A percentile compares a stretch with the other conserved stretches of the same genome.
Evolutionary conservation across 1,140 invertebrate genomes (phyloP).

Genomic region (Zaprionus ornatus): DNA sequence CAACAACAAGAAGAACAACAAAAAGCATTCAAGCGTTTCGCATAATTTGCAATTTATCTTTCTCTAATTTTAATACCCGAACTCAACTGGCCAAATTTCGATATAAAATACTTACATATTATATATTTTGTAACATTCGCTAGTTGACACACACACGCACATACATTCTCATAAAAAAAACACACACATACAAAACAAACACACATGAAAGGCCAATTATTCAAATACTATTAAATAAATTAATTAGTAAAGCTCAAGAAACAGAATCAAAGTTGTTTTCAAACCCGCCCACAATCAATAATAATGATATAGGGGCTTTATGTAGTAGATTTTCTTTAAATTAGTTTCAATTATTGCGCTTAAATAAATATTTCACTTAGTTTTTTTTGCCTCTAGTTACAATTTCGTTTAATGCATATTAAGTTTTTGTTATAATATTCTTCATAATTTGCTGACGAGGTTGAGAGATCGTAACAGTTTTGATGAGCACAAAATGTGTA

Average conservation of each 20-base stretch:
- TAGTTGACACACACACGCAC: conserved; percentile 9
- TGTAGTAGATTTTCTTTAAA: background rate
- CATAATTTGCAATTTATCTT: conserved; percentile 20
- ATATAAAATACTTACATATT: conserved; percentile 23
- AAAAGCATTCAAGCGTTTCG: conserved; percentile 12
- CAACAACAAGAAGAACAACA: conserved; percentile 1
- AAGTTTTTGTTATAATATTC: conserved; percentile 69
- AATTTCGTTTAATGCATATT: conserved; percentile 37
- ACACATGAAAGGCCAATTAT: conserved; percentile 24
- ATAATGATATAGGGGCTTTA: background rate
- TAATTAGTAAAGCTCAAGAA: conserved; percentile 35
- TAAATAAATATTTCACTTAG: conserved; percentile 1
- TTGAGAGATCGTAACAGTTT: conserved; percentile 1
- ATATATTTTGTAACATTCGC: conserved; percentile 43
- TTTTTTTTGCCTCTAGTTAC: conserved; percentile 13
- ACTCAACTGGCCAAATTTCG: conserved; percentile 32
- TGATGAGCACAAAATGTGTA: background rate
- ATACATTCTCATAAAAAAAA: background rate
- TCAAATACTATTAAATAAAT: conserved; percentile 38
- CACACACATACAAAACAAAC: background rate
- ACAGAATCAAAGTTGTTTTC: background rate
- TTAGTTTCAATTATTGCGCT: background rate
- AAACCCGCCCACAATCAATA: background rate
- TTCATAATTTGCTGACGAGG: conserved; percentile 26
- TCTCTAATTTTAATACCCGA: conserved; percentile 6